Conservation (phyloP, 2,888 invertebrate genomes). For the Dryococelus australis region DNA sequence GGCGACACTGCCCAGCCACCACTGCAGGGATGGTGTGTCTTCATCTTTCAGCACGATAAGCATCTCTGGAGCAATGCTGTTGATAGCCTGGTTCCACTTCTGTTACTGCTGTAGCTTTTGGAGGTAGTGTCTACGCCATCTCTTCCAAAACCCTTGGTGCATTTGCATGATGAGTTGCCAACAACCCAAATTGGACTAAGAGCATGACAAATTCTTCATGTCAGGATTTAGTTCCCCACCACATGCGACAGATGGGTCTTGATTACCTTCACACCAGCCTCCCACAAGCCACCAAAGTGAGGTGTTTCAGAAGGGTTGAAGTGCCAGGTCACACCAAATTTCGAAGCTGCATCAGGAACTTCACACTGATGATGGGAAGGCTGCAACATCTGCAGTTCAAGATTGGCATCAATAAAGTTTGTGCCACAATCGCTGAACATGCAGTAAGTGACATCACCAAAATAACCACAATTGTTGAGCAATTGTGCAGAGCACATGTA, state of each 20-base stretch:
- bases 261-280: constrained; percentile 53
- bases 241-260: constrained; percentile 53
- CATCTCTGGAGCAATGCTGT: constrained; percentile 47
- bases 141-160: constrained; percentile 47
- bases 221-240: constrained; percentile 48
- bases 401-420: not conserved
- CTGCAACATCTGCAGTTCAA: not conserved
- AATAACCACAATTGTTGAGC: too few species aligned
- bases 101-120: constrained; percentile 49
- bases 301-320: constrained; percentile 54
- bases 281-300: constrained; percentile 55
- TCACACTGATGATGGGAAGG: not conserved
- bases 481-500: too few species aligned
- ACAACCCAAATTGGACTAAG: constrained; percentile 50
- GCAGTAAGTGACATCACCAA: too few species aligned
- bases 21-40: constrained; percentile 49
- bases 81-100: constrained; percentile 46
- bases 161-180: constrained; percentile 49
- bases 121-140: constrained; percentile 50
- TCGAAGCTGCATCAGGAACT: not conserved
- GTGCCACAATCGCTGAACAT: not conserved
- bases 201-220: constrained; percentile 51
- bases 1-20: constrained; percentile 50
- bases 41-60: constrained; percentile 53
- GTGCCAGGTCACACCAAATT: constrained; percentile 50